Evolutionary conservation across 2,797 vertebrate species (phyloP).

Genomic region (Chaunax sp.): DNA sequence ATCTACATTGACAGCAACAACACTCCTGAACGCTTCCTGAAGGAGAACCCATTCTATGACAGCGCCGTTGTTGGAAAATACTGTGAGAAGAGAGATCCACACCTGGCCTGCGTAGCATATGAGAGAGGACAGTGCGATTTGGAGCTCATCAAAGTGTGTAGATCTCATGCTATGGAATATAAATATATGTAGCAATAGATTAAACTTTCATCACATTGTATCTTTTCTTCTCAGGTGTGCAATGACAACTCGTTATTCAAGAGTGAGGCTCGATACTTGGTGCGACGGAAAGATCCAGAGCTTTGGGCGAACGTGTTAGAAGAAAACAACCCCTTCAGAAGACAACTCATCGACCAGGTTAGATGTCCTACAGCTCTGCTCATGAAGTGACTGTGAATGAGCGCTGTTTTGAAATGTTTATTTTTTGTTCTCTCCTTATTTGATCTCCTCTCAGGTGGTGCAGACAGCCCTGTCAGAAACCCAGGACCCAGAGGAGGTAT

Average conservation of each 20-base stretch:
- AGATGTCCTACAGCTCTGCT: neutral
- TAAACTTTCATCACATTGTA: neutral
- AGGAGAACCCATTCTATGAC: conserved; percentile 92
- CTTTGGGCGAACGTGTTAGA: conserved; percentile 93
- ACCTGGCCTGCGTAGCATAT: conserved; percentile 92
- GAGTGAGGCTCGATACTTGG: conserved; percentile 91
- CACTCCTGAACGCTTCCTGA: conserved; percentile 90
- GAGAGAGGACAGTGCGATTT: conserved; percentile 93
- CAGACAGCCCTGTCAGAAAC: conserved; percentile 93
- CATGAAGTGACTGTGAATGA: neutral
- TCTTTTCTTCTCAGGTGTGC: conserved; percentile 83
- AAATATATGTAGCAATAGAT: neutral
- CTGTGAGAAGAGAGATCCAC: conserved; percentile 93
- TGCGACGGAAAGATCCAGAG: conserved; percentile 90
- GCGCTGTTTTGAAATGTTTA: neutral
- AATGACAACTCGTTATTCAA: conserved; percentile 95
- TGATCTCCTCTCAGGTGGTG: conserved; percentile 79
- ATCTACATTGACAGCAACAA: conserved; percentile 96
- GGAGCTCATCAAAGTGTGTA: conserved; percentile 91
- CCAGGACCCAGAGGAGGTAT: conserved; percentile 91
- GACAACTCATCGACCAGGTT: conserved; percentile 93
- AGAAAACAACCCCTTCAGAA: conserved; percentile 89
- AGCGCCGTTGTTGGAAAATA: conserved; percentile 91
- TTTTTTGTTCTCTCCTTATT: conserved; percentile 5
- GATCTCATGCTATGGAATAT: neutral